phyloP scores from a whole-genome alignment of 1,140 invertebrate genomes.

The Drosophila persimilis region DNA sequence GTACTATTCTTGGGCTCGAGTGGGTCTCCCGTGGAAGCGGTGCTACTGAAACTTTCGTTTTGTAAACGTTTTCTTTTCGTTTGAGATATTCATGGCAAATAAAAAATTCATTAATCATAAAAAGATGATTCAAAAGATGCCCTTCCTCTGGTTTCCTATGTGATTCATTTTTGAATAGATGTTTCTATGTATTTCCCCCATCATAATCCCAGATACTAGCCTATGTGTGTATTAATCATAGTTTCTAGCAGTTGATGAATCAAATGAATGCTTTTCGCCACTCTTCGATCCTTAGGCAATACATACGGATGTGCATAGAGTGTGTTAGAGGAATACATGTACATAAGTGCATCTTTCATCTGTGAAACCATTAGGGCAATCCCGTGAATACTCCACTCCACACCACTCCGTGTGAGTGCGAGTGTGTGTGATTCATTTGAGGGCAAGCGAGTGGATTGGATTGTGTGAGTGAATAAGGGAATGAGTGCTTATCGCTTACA shows the following conservation, averaged over 20 bases:
- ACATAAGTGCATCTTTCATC: conserved; percentile 43
- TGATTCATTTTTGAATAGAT: neutral
- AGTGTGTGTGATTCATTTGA: conserved; percentile 41
- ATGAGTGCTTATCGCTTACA: conserved; percentile 46
- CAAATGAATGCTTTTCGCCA: neutral
- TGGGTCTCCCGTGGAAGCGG: no score
- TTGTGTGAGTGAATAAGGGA: conserved; percentile 39
- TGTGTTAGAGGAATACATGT: no score
- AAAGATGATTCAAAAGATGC: neutral
- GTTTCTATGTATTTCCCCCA: neutral
- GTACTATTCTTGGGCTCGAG: no score
- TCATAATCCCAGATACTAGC: neutral
- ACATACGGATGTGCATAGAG: no score
- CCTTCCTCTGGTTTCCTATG: no score
- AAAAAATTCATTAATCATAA: no score
- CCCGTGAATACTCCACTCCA: conserved; percentile 15
- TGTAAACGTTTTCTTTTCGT: no score
- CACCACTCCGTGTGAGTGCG: no score
- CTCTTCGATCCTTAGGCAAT: no score
- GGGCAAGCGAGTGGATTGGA: neutral
- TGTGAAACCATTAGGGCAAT: conserved; percentile 32
- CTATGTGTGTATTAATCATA: neutral
- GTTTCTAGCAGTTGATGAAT: neutral
- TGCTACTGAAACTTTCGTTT: no score
- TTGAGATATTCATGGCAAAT: no score